These are phyloP conservation scores for Euplagia quadripunctaria DNA, from an alignment of 2,888 invertebrate species.

Conservation along the genomic window DNA sequence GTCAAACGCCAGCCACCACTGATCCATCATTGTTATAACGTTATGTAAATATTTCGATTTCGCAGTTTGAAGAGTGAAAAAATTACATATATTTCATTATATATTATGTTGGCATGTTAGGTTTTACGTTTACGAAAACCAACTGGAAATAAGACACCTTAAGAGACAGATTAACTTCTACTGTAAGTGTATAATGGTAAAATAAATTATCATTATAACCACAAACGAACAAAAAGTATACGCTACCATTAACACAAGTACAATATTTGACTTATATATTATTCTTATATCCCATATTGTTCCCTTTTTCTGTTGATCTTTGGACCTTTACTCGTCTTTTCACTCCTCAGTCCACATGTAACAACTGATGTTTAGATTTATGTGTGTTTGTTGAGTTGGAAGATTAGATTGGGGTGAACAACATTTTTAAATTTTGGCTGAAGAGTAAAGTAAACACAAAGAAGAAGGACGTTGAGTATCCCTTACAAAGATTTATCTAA, in stretches of 20 bases:
- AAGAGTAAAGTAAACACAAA: neutral
- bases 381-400: no score
- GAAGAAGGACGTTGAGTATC: neutral
- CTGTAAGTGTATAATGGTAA: neutral
- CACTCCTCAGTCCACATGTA: no score
- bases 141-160: neutral
- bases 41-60: neutral
- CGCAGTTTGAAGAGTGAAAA: neutral
- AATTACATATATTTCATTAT: neutral
- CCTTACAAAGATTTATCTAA: no score
- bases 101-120: neutral
- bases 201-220: no score
- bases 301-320: no score
- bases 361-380: no score
- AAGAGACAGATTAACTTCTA: neutral
- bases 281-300: no score
- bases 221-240: no score
- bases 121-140: neutral
- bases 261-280: no score
- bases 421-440: neutral
- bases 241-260: no score
- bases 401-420: neutral
- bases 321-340: no score
- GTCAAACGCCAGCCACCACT: neutral
- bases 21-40: neutral